Percentiles rank a stretch among this genome's conserved stretches.
Evolutionary conservation across 1,140 invertebrate species (phyloP).

Genomic region (Drosophila fuyamai): DNA sequence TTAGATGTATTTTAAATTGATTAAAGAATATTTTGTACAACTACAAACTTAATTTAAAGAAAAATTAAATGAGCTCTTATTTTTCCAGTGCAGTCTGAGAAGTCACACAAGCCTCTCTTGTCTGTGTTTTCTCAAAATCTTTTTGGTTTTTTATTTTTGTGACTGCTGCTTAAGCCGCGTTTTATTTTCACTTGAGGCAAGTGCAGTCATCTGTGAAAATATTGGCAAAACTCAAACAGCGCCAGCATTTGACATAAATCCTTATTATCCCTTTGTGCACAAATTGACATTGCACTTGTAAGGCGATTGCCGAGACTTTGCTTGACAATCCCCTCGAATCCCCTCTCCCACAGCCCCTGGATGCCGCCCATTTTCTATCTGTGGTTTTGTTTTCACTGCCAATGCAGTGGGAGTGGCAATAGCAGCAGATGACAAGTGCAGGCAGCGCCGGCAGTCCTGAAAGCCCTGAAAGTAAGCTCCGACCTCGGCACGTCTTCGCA

Average conservation of each 20-base stretch:
- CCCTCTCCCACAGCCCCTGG: neutral
- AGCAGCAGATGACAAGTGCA: constrained; percentile 47
- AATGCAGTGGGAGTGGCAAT: constrained; percentile 40
- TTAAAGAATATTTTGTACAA: no score
- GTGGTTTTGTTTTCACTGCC: constrained; percentile 56
- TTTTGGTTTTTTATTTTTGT: constrained; percentile 13
- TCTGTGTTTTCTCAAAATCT: constrained; percentile 1
- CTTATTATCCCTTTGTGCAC: constrained; percentile 77
- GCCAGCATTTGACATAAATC: constrained; percentile 76
- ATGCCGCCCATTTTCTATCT: constrained; percentile 42
- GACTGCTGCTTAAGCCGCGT: constrained; percentile 45
- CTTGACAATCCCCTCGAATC: constrained; percentile 20
- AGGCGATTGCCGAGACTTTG: constrained; percentile 67
- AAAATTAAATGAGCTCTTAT: neutral
- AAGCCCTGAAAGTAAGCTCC: constrained; percentile 26
- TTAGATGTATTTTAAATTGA: no score
- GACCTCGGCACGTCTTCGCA: constrained; percentile 42
- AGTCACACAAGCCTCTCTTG: constrained; percentile 10
- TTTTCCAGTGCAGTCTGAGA: constrained; percentile 15
- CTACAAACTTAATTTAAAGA: no score
- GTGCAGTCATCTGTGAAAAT: constrained; percentile 72
- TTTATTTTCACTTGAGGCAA: constrained; percentile 61
- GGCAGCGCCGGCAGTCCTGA: constrained; percentile 27
- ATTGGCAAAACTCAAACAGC: constrained; percentile 74
- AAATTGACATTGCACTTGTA: constrained; percentile 80